Evolutionary conservation across 2,888 invertebrate genomes (phyloP), one percentile per base, ranked within the genome.

Genomic region (Coenonympha glycerion): DNA sequence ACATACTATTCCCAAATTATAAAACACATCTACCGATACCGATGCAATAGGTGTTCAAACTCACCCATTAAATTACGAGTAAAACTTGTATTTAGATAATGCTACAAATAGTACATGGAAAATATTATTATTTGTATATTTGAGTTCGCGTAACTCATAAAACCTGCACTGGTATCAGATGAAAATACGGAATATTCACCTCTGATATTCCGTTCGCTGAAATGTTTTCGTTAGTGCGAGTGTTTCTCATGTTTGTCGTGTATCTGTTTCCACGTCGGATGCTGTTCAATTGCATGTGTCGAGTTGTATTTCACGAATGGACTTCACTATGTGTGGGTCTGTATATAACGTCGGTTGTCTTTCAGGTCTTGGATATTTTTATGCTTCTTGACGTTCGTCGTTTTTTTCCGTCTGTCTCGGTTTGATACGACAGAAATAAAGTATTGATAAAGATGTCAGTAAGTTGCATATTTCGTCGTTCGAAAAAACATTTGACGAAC

Each of bases 261-360:
- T 81, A 82, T 84, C 78, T 72, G 76, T 83, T 85, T 85, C 79
- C 82, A 69, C 71, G 71, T 77, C 79, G 80, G 62, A 59, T 76
- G 71, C 64, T 73, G 77, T 79, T 78, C 84, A 85, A 85, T 83
- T 77, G 82, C 74, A 76, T 76, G 76, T 73, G 66, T 64, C 65
- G 67, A 68, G 64, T 63, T 68, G 64, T 62, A 61, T 54, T 52
- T 47, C 45, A 15, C 50, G 58, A 56, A 60, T 58, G 57, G 57
- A 52, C 57, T 50, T 49, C 22, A 37, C 42, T 39, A 41, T 42
- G 34, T 26, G 9, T 18, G 24, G 48, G 28, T 39, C 3, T 41
- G 4, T 30, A 9, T 41, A 30, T 30, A n/a, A n/a, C n/a, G n/a
- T 15, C 3, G 13, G n/a, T 11, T 30, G 2, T 39, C 15, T 28